Evolutionary conservation across 1,140 invertebrate genomes (phyloP).

Genomic region (Bombus superbus): DNA sequence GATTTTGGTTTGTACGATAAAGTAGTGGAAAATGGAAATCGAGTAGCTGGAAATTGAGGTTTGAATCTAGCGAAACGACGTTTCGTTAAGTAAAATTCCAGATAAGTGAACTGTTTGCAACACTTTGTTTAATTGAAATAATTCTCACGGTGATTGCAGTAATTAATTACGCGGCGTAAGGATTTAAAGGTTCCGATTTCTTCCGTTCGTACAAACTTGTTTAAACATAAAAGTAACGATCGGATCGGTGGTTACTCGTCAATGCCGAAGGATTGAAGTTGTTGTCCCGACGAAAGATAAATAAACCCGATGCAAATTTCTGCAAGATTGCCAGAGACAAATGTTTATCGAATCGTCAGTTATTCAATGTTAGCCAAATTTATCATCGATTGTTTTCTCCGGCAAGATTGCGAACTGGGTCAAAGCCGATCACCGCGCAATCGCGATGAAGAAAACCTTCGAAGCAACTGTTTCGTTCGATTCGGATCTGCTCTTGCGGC

Average conservation of each 20-base stretch:
- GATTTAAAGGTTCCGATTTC: no score
- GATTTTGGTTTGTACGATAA: background rate
- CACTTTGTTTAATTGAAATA: no score
- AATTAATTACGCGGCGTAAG: no score
- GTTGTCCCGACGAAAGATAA: background rate
- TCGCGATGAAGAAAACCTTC: constrained; percentile 35
- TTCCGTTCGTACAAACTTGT: no score
- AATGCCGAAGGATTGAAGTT: no score
- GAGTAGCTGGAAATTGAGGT: background rate
- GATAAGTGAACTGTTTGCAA: no score
- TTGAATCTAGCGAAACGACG: no score
- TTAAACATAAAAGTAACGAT: no score
- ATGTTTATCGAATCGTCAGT: background rate
- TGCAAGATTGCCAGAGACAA: background rate
- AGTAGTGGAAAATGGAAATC: background rate
- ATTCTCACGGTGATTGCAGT: no score
- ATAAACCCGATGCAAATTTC: no score
- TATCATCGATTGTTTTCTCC: constrained; percentile 49
- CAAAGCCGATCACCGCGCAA: constrained; percentile 47
- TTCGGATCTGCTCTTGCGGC: constrained; percentile 16
- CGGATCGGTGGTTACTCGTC: no score
- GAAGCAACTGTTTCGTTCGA: constrained; percentile 38
- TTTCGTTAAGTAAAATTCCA: no score
- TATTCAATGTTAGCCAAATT: constrained; percentile 21
- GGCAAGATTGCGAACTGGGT: constrained; percentile 46